Conservation (phyloP, 2,113 vertebrate genomes). For the Sphyrna mokarran region DNA sequence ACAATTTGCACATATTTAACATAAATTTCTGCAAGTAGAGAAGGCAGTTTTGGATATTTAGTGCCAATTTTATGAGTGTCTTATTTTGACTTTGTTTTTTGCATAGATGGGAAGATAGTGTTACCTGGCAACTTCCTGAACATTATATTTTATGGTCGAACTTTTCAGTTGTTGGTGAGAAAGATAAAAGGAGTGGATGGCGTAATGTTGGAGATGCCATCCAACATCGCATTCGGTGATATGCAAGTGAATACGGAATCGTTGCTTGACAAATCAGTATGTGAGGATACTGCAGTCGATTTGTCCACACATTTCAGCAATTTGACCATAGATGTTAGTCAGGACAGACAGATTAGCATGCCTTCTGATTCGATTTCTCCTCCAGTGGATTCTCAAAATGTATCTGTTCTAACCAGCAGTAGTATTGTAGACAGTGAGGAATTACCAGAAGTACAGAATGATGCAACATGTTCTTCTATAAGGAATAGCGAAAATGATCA, state of each 20-base stretch:
- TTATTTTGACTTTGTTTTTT: slow-evolving; percentile 36
- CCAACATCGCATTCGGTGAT: slow-evolving; percentile 18
- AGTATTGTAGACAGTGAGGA: not conserved
- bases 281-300: slow-evolving; percentile 54
- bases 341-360: slow-evolving; percentile 46
- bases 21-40: not conserved
- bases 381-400: slow-evolving; percentile 38
- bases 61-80: slow-evolving; percentile 37
- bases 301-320: slow-evolving; percentile 65
- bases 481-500: not conserved
- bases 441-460: not conserved
- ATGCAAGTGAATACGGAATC: not conserved
- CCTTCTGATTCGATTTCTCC: slow-evolving; percentile 49
- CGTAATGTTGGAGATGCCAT: slow-evolving; percentile 47
- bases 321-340: slow-evolving; percentile 56
- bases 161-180: slow-evolving; percentile 62
- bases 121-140: slow-evolving; percentile 73
- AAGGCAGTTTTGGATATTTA: not conserved
- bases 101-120: slow-evolving; percentile 70
- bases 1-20: not conserved
- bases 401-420: slow-evolving; percentile 38
- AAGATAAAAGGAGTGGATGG: slow-evolving; percentile 72
- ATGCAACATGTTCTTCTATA: not conserved
- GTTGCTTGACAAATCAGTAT: slow-evolving; percentile 43
- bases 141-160: slow-evolving; percentile 72